Base-by-base conservation (phyloP, 2,888 invertebrate species). In the Nycteola revayana region DNA sequence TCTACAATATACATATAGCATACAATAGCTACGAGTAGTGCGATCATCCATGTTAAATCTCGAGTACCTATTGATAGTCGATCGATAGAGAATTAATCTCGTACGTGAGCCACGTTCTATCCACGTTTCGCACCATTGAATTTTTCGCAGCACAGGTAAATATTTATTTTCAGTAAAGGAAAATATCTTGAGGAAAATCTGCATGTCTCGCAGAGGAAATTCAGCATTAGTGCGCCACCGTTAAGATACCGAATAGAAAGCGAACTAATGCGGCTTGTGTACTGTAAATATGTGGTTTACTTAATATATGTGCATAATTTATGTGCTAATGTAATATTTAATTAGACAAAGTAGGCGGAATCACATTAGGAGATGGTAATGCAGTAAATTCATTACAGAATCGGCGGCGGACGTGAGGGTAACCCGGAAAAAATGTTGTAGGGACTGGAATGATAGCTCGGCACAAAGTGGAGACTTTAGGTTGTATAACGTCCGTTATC, bases 401-500 rank as follows among this genome's bases (percentile, higher is more conserved):
- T 57, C 45, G 42, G 33, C 49, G 47, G 52, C 39, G 49, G 51
- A 59, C 45, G 51, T 40, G 52, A 61, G 66, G 64, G 61, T 64
- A 57, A 63, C 58, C 63, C 60, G 43, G 57, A 68, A 75, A 75
- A 72, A 64, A 58, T 60, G 65, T 59, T 59, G 55, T 56, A 47
- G 49, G 49, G 45, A 55, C 56, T 49, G 56, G 49, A 47, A 45
- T 49, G 57, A 56, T 49, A 65, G 64, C 67, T 61, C 42, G 52
- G 46, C 60, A 49, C 71, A 66, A 67, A 73, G 72, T 67, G 66
- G 66, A 69, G 71, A 75, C 67, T 76, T 80, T 70, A 70, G 68
- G 77, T 72, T 78, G 78, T 86, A 75, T 78, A 84, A 76, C 75
- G 82, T 79, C 79, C 74, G 82, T 77, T 85, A 88, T 88, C 84